These are phyloP conservation scores for Pipistrellus nathusii DNA, from an alignment of 2,797 vertebrate genomes.

Conservation along the genomic window DNA sequence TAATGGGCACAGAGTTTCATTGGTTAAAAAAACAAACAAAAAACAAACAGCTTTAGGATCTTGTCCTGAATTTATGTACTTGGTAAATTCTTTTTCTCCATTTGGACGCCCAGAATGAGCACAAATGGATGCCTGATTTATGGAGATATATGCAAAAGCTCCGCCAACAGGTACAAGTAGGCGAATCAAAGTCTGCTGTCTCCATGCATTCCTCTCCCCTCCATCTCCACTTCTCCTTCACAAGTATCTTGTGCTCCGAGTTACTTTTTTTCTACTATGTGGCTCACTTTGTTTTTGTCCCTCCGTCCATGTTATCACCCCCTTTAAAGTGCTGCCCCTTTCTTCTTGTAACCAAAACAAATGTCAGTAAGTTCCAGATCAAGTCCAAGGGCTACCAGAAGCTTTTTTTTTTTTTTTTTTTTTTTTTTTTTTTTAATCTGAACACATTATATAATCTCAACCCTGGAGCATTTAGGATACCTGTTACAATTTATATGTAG, in stretches of 20 bases:
- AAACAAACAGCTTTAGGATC: neutral
- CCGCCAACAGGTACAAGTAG: conserved; percentile 55
- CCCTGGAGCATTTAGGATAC: neutral
- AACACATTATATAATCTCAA: neutral
- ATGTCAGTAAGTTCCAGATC: neutral
- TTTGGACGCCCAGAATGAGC: neutral
- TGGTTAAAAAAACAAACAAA: neutral
- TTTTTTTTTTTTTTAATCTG: too few relatives aligned
- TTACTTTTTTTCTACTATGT: neutral
- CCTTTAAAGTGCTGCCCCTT: neutral
- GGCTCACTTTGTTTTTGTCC: neutral
- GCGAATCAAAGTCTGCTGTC: conserved; percentile 15
- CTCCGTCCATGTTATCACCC: neutral
- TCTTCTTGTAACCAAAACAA: neutral
- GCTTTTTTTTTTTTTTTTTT: neutral
- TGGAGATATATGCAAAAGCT: conserved; percentile 54
- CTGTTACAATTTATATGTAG: fast-evolving
- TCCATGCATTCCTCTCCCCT: neutral
- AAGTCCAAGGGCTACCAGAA: neutral
- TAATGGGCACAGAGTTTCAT: neutral
- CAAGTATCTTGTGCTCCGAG: neutral
- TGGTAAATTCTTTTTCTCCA: conserved; percentile 45
- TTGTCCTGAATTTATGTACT: neutral
- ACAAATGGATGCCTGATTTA: conserved; percentile 36
- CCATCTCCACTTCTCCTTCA: neutral